A percentile compares a stretch with the other conserved stretches of the same genome.
phyloP scores from a whole-genome alignment of 2,113 vertebrate species.

The Sarotherodon lohbergeri region DNA sequence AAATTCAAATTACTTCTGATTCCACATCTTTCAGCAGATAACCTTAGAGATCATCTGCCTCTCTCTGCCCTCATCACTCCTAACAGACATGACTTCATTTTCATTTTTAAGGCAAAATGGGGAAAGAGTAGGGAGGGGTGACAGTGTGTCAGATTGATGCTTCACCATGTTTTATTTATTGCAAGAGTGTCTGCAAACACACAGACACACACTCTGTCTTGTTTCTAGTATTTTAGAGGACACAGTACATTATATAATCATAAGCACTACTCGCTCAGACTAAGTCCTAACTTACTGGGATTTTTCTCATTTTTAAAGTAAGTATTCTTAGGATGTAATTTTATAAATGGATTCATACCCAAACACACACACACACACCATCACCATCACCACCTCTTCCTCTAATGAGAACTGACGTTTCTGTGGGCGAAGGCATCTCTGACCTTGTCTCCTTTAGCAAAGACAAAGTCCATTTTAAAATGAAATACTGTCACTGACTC shows the following conservation, averaged over 20 bases:
- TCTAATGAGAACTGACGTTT: constrained; percentile 20
- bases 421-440: neutral
- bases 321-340: neutral
- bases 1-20: neutral
- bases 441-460: constrained; percentile 18
- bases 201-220: neutral
- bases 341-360: neutral
- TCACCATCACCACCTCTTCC: neutral
- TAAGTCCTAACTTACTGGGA: neutral
- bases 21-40: neutral
- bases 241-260: neutral
- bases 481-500: neutral
- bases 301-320: neutral
- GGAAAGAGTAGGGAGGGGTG: neutral
- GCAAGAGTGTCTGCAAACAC: neutral
- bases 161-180: constrained; percentile 30
- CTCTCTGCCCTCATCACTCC: neutral
- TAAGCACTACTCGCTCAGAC: neutral
- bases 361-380: neutral
- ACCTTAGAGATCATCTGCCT: neutral
- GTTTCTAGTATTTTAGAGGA: neutral
- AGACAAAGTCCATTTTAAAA: neutral
- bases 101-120: neutral
- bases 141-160: neutral
- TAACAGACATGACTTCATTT: neutral